phyloP scores from a whole-genome alignment of 2,888 invertebrate genomes.

The Lasius fuliginosus region DNA sequence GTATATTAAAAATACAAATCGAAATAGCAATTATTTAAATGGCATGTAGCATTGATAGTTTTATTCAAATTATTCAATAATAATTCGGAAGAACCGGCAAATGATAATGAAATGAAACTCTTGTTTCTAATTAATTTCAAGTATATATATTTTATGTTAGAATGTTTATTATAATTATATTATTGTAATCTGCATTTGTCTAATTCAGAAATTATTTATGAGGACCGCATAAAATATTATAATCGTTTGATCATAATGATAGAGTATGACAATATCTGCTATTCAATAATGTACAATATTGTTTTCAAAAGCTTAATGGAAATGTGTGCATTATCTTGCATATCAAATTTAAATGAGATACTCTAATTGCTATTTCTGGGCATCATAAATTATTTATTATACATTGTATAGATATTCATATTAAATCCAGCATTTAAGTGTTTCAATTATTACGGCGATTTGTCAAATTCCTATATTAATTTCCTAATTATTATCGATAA shows the following conservation, averaged over 20 bases:
- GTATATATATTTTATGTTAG: not conserved
- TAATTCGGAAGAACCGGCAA: not conserved
- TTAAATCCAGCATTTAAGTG: conserved; percentile 10
- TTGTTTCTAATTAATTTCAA: not conserved
- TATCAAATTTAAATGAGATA: conserved; percentile 18
- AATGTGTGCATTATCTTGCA: conserved; percentile 7
- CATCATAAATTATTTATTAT: conserved; percentile 30
- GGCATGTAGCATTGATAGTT: not conserved
- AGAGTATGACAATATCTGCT: not conserved
- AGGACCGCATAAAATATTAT: not conserved
- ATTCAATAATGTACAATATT: not conserved
- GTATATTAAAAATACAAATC: not conserved
- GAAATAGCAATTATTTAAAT: not conserved
- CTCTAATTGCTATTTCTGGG: not conserved
- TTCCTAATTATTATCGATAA: conserved; percentile 35
- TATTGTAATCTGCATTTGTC: not conserved
- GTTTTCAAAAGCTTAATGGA: not conserved
- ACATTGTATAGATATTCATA: not conserved
- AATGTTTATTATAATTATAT: not conserved
- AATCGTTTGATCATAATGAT: not conserved
- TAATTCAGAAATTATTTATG: not conserved
- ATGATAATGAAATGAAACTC: too few relatives aligned
- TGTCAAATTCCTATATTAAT: conserved; percentile 36
- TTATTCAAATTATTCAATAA: not conserved
- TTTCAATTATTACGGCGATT: conserved; percentile 1